Conservation (phyloP, 2,113 vertebrate genomes). For the Tautogolabrus adspersus region DNA sequence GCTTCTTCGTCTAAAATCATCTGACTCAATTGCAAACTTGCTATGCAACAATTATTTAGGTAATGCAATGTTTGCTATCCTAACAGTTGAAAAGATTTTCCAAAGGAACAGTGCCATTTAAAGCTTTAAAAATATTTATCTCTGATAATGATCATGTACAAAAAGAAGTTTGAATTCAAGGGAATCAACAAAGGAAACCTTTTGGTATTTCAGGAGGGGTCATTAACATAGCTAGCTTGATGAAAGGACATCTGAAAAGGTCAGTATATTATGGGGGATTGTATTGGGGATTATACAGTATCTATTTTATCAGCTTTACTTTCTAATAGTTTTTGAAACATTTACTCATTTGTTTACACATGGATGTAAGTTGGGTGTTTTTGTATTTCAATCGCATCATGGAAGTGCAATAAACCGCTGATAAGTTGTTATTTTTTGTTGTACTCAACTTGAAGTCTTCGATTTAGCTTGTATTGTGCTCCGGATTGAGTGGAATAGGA, state of each 20-base stretch:
- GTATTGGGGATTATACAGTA: not conserved
- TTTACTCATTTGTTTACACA: constrained; percentile 40
- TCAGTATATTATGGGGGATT: constrained; percentile 38
- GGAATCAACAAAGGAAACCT: not conserved
- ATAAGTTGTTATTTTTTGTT: not conserved
- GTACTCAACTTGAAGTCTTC: not conserved
- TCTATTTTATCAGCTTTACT: constrained; percentile 37
- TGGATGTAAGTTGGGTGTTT: constrained; percentile 20
- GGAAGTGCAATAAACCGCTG: constrained; percentile 81
- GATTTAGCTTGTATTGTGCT: constrained; percentile 45
- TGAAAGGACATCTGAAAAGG: constrained; percentile 21
- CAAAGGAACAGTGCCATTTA: constrained; percentile 60
- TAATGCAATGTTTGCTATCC: constrained; percentile 11
- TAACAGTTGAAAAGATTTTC: constrained; percentile 24
- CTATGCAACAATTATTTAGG: constrained; percentile 5
- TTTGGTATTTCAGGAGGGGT: constrained; percentile 11
- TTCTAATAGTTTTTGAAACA: not conserved
- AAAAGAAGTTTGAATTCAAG: constrained; percentile 3
- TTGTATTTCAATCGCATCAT: constrained; percentile 57
- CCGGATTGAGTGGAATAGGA: constrained; percentile 48
- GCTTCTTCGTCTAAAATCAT: not conserved
- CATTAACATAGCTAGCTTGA: constrained; percentile 1
- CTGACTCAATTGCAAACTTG: not conserved
- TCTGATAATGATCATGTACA: constrained; percentile 16
- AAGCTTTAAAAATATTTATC: constrained; percentile 38